Conservation (phyloP, 2,797 vertebrate species). For the Synanceia verrucosa region DNA sequence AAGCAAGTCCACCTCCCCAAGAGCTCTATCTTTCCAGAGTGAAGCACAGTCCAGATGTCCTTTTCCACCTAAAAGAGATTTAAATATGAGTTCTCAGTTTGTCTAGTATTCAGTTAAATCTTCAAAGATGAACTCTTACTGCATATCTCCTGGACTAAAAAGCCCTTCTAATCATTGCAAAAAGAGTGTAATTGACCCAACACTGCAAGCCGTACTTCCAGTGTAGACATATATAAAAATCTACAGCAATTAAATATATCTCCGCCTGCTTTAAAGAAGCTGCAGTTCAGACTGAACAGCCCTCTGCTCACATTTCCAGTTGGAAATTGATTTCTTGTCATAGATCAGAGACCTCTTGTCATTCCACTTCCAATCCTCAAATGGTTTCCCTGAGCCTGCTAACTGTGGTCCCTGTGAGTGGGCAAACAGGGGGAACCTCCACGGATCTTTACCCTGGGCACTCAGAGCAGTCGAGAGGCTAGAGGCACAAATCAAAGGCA, state of each 20-base stretch:
- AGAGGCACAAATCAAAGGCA: constrained; percentile 81
- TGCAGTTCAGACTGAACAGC: constrained; percentile 56
- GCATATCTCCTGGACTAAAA: constrained; percentile 77
- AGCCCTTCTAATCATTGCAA: constrained; percentile 77
- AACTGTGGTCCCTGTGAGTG: constrained; percentile 71
- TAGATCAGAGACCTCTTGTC: constrained; percentile 81
- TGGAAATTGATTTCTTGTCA: constrained; percentile 85
- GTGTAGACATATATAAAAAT: constrained; percentile 71
- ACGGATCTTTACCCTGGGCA: constrained; percentile 82
- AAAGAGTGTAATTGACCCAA: constrained; percentile 73
- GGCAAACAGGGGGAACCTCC: constrained; percentile 77
- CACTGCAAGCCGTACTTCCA: constrained; percentile 49
- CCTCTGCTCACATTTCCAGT: constrained; percentile 76
- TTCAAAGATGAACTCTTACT: constrained; percentile 83
- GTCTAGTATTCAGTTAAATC: constrained; percentile 78
- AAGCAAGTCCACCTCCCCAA: constrained; percentile 57
- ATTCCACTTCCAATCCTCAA: constrained; percentile 79
- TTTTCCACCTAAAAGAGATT: constrained; percentile 81
- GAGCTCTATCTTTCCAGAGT: constrained; percentile 56
- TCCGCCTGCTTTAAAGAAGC: constrained; percentile 71
- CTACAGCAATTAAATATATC: constrained; percentile 80
- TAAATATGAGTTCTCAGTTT: constrained; percentile 82
- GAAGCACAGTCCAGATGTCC: constrained; percentile 58
- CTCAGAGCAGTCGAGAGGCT: constrained; percentile 64
- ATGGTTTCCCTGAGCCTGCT: constrained; percentile 74